Evolutionary conservation across 2,797 vertebrate species (phyloP), one percentile per base, ranked within the genome.

Genomic region (Coregonus ussuriensis): DNA sequence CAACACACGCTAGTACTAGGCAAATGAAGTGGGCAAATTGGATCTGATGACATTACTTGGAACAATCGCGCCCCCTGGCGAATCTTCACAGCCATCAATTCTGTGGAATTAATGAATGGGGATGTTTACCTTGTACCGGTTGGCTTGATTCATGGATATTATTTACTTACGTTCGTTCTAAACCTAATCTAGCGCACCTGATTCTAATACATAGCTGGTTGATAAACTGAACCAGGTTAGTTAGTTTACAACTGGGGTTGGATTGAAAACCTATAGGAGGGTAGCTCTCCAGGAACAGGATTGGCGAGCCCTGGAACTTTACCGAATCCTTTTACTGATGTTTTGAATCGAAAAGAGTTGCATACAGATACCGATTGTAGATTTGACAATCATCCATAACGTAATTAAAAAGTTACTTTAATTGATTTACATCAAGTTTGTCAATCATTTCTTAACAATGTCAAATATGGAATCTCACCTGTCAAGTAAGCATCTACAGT

Each of bases 31-130:
- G 51, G 51, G 16, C 29, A 14, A 5, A 33, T 72, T 59, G 56
- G 51, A 52, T 21, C 13, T 18, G 33, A 52, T 33, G 18, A 37
- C 35, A 47, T 41, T 51, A 51, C 3, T 33, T 53, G 77, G 31
- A 5, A 73, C 77, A 13, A 21, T 41, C 54, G 75, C 77, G 81
- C 85, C 89, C 80, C 80, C 92, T 91, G 35, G 74, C 77, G 90
- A 2, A 11, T 66, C n/a, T 62, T 62, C 1, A 68, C 6, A 1
- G 0, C 0, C 1, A 11, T 47, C 41, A 11, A 63, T 63, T 63
- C 15, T 25, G 59, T 29, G 5, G 7, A 25, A 25, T 63, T 63
- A 63, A 13, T 25, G 1, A 21, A 25, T 9, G 21, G 53, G 53
- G 14, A 1, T 3, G 18, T 7, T 62, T 62, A 9, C n/a, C 9